Conservation (phyloP, 2,888 invertebrate species). For the Cryptocephalus primarius region DNA sequence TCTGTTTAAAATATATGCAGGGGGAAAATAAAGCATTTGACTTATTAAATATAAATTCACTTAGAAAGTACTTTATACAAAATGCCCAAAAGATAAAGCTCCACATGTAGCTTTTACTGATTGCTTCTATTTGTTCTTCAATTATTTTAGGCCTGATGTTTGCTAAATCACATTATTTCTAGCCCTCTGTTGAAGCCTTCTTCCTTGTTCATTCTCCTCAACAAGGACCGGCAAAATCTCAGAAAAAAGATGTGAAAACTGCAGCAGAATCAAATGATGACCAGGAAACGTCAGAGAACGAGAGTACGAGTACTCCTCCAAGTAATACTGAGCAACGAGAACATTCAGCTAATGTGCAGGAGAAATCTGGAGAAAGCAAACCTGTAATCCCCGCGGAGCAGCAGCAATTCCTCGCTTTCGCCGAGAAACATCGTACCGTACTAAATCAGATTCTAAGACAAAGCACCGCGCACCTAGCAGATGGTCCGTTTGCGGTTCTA, state of each 20-base stretch:
- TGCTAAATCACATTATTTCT: conserved; percentile 10
- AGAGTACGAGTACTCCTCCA: conserved; percentile 2
- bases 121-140: no score
- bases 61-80: no score
- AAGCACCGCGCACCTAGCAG: conserved; percentile 64
- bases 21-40: no score
- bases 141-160: no score
- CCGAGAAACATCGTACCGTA: conserved; percentile 79
- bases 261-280: conserved; percentile 7
- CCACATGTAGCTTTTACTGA: background rate
- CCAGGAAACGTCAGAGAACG: conserved; percentile 8
- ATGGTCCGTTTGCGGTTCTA: conserved; percentile 78
- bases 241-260: conserved; percentile 11
- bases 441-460: conserved; percentile 82
- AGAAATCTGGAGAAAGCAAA: background rate
- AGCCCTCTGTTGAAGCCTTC: conserved; percentile 83
- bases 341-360: conserved; percentile 7
- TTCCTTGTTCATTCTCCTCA: conserved; percentile 73
- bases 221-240: conserved; percentile 33
- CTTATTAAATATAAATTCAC: no score
- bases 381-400: conserved; percentile 42
- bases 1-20: no score
- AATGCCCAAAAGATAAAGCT: no score
- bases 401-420: conserved; percentile 70
- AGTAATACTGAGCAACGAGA: conserved; percentile 1